Conservation (phyloP, 2,797 vertebrate species). For the Cyprinella venusta region DNA sequence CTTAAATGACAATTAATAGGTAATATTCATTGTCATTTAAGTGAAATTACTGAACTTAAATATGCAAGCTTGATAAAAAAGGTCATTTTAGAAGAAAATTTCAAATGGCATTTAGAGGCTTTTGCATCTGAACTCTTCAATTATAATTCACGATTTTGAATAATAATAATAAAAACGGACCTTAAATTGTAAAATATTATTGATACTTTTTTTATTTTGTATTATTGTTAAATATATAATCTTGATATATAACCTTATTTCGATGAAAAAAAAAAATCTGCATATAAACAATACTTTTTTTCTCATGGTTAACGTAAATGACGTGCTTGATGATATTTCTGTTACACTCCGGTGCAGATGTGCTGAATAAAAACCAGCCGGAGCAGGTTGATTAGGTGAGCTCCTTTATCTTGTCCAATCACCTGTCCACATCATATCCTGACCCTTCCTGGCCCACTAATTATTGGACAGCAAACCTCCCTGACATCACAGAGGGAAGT, state of each 20-base stretch:
- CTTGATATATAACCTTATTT: neutral
- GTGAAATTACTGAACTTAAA: too few species aligned
- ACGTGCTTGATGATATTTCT: neutral
- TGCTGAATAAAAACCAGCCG: neutral
- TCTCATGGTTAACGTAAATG: neutral
- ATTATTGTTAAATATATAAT: neutral
- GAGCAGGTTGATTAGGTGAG: constrained; percentile 18
- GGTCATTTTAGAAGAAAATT: too few species aligned
- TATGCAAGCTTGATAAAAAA: too few species aligned
- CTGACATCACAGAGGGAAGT: constrained; percentile 38
- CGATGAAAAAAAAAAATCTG: too few species aligned
- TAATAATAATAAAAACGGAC: neutral
- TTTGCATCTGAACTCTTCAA: too few species aligned
- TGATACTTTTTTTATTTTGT: neutral
- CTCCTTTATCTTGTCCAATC: constrained; percentile 8
- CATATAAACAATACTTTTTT: neutral
- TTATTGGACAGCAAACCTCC: constrained; percentile 13
- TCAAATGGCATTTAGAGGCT: too few species aligned
- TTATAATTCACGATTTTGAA: neutral
- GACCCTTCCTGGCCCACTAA: constrained; percentile 15
- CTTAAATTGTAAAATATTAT: neutral
- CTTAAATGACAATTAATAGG: too few species aligned
- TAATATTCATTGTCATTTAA: too few species aligned
- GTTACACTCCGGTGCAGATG: neutral
- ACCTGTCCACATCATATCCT: neutral